A percentile compares a stretch with the other conserved stretches of the same genome.
phyloP scores from a whole-genome alignment of 2,797 vertebrate species.

The Chaetophractus vellerosus region DNA sequence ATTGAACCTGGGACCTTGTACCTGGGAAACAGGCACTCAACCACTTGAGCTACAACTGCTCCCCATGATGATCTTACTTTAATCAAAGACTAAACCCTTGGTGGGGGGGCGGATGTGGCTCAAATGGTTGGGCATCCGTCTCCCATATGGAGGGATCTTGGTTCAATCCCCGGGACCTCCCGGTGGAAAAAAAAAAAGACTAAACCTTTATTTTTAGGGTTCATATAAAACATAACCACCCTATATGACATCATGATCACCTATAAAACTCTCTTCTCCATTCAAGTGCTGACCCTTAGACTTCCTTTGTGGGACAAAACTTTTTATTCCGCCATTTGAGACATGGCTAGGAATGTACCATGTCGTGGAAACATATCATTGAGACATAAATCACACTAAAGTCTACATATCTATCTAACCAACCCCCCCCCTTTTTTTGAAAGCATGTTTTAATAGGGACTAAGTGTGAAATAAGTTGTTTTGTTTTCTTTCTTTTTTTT shows the following conservation, averaged over 20 bases:
- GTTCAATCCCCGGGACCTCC: no score
- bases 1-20: no score
- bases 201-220: no score
- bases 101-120: no score
- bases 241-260: neutral
- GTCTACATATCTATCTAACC: neutral
- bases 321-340: neutral
- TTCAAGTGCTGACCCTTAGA: neutral
- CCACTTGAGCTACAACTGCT: no score
- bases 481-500: slow-evolving; percentile 18
- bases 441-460: neutral
- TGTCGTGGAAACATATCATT: neutral
- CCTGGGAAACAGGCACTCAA: no score
- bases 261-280: neutral
- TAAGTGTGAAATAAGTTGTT: neutral
- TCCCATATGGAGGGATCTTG: no score
- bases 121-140: no score
- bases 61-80: neutral
- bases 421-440: neutral
- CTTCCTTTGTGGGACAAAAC: neutral
- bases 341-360: neutral
- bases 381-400: neutral
- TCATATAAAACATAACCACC: neutral
- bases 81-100: slow-evolving; percentile 13
- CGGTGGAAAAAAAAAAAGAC: no score